Evolutionary conservation across 2,113 vertebrate species (phyloP).

Genomic region (Trichechus manatus): DNA sequence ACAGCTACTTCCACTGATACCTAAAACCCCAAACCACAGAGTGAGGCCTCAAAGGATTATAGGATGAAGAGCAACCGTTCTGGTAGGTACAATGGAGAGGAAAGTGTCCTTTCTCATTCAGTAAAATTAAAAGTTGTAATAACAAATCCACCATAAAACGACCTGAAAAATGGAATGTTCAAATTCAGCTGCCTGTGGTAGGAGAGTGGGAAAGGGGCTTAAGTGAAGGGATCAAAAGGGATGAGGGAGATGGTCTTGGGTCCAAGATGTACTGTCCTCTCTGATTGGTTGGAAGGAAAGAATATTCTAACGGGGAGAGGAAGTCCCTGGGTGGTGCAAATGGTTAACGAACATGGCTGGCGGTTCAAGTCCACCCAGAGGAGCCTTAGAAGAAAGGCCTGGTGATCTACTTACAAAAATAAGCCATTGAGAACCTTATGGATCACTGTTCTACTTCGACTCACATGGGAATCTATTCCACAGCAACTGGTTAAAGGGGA

Average conservation of each 20-base stretch:
- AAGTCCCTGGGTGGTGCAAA: neutral
- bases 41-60: neutral
- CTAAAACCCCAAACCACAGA: neutral
- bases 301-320: neutral
- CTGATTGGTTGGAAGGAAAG: neutral
- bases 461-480: neutral
- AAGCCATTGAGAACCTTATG: neutral
- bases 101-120: neutral
- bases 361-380: neutral
- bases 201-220: neutral
- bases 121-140: neutral
- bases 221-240: neutral
- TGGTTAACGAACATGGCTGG: neutral
- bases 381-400: neutral
- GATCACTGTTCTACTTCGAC: neutral
- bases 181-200: neutral
- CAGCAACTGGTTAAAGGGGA: neutral
- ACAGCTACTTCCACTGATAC: neutral
- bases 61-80: neutral
- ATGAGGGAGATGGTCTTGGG: neutral
- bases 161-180: neutral
- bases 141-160: neutral
- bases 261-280: neutral
- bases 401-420: neutral
- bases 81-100: neutral